These are phyloP conservation scores for Dicyrtoma fusca DNA, from an alignment of 2,888 invertebrate genomes.

Conservation along the genomic window DNA sequence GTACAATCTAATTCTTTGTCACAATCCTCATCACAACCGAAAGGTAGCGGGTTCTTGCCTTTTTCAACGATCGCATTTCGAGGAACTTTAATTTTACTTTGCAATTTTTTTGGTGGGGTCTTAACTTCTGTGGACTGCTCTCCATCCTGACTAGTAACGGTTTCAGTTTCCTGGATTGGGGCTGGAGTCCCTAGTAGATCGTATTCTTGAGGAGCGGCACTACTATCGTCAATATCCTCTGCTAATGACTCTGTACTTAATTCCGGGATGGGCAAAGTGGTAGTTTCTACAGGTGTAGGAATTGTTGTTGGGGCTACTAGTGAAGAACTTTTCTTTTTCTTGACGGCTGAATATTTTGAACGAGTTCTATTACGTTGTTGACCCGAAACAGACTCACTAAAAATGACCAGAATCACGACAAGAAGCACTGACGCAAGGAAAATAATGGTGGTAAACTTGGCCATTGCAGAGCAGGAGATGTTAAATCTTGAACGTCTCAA, in stretches of 20 bases:
- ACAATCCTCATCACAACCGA: slow-evolving; percentile 43
- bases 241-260: not conserved
- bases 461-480: slow-evolving; percentile 21
- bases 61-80: slow-evolving; percentile 37
- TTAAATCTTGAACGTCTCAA: slow-evolving; percentile 6
- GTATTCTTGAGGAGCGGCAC: not conserved
- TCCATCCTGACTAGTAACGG: not conserved
- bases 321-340: slow-evolving; percentile 22
- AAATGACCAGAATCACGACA: slow-evolving; percentile 10
- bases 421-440: not conserved
- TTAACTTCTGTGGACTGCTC: not conserved
- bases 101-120: not conserved
- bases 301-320: slow-evolving; percentile 4
- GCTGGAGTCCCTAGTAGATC: not conserved
- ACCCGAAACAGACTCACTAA: slow-evolving; percentile 1
- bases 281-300: not conserved
- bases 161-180: not conserved
- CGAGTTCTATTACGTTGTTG: slow-evolving; percentile 14
- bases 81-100: not conserved
- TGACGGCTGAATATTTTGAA: slow-evolving; percentile 9
- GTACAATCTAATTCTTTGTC: slow-evolving; percentile 44
- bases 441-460: slow-evolving; percentile 19
- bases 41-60: not conserved
- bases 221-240: not conserved
- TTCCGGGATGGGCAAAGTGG: not conserved